phyloP scores from a whole-genome alignment of 2,888 invertebrate species.

The Sarcophaga rosellei region DNA sequence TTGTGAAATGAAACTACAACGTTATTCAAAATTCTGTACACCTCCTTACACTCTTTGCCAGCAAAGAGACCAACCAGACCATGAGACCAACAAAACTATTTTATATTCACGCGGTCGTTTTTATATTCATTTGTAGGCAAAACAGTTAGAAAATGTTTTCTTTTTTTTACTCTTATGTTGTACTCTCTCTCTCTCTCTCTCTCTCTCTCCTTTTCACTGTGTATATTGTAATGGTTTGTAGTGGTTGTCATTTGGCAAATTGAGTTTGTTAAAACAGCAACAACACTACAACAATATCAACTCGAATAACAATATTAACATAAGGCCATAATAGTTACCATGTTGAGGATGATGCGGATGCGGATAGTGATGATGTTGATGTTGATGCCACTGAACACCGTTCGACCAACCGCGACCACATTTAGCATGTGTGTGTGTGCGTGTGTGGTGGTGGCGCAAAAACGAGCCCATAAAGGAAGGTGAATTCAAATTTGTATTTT shows the following conservation, averaged over 20 bases:
- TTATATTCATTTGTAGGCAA: constrained; percentile 65
- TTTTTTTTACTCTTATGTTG: neutral
- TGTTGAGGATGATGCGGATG: neutral
- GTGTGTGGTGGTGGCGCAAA: too few species aligned
- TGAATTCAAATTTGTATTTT: constrained; percentile 8
- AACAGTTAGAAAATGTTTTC: constrained; percentile 50
- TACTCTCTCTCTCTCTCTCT: too few species aligned
- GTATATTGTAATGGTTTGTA: constrained; percentile 1
- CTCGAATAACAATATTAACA: constrained; percentile 34
- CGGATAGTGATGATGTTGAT: constrained; percentile 33
- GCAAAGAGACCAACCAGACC: neutral
- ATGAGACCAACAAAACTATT: constrained; percentile 40
- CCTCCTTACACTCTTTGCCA: neutral
- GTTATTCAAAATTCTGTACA: neutral
- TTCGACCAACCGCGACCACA: constrained; percentile 4
- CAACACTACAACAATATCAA: constrained; percentile 35
- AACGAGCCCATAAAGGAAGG: constrained; percentile 12
- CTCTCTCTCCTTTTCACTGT: neutral
- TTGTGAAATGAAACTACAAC: neutral
- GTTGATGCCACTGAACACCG: constrained; percentile 28
- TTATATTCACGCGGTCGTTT: constrained; percentile 64
- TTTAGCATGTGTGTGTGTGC: too few species aligned
- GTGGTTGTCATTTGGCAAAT: constrained; percentile 65
- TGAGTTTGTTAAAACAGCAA: constrained; percentile 51
- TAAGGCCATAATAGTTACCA: constrained; percentile 37